phyloP scores from a whole-genome alignment of 2,113 vertebrate genomes.

The Rhadina sibilatrix region DNA sequence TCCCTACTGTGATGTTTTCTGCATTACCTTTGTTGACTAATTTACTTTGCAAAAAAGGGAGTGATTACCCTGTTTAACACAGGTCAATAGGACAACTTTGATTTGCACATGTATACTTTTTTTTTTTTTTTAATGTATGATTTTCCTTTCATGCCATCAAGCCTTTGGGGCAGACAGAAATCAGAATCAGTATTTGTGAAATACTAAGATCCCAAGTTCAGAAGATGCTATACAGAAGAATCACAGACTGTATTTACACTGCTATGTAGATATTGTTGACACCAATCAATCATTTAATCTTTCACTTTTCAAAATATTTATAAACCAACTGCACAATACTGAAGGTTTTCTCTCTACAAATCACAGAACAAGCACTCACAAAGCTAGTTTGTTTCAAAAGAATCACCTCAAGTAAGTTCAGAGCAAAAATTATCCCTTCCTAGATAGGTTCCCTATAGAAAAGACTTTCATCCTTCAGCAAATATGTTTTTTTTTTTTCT shows the following conservation, averaged over 20 bases:
- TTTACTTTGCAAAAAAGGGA: neutral
- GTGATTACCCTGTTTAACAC: neutral
- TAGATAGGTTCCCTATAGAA: neutral
- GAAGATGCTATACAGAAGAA: neutral
- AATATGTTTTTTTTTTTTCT: neutral
- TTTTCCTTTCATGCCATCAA: neutral
- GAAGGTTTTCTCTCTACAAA: neutral
- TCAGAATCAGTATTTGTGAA: neutral
- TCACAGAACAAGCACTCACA: neutral
- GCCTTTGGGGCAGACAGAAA: neutral
- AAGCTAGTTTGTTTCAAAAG: neutral
- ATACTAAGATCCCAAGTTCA: neutral
- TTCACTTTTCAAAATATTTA: constrained; percentile 2
- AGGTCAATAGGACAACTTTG: neutral
- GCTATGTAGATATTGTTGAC: neutral
- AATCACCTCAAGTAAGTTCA: neutral
- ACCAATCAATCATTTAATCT: neutral
- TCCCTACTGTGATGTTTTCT: neutral
- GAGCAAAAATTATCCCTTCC: neutral
- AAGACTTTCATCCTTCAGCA: neutral
- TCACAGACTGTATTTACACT: neutral
- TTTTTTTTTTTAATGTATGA: neutral
- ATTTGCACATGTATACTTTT: neutral
- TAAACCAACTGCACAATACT: neutral
- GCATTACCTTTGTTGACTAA: neutral